A percentile compares a stretch with the other conserved stretches of the same genome.
Evolutionary conservation across 2,113 vertebrate genomes (phyloP).

Genomic region (Verasper variegatus): DNA sequence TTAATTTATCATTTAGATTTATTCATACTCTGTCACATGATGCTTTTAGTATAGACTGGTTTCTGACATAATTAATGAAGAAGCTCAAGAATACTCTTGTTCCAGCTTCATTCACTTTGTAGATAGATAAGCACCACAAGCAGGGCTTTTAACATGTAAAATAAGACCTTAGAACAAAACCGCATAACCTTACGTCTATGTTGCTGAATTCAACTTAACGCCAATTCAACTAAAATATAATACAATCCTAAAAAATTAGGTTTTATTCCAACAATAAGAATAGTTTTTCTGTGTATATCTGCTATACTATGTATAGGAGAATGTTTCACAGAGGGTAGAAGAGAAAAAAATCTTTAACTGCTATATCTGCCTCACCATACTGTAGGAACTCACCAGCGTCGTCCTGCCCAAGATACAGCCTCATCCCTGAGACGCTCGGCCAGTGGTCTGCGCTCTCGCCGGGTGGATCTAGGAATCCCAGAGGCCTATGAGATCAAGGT

Average conservation of each 20-base stretch:
- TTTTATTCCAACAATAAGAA: not conserved
- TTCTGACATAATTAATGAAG: not conserved
- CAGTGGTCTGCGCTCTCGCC: slow-evolving; percentile 83
- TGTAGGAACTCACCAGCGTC: slow-evolving; percentile 87
- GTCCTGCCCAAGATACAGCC: slow-evolving; percentile 82
- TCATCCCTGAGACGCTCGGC: slow-evolving; percentile 83
- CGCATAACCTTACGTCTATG: not conserved
- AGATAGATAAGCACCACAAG: not conserved
- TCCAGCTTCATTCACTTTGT: not conserved
- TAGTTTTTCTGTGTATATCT: not conserved
- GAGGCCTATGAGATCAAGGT: slow-evolving; percentile 96
- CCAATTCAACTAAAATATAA: not conserved
- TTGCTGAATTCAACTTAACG: not conserved
- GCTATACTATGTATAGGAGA: not conserved
- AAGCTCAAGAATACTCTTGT: not conserved
- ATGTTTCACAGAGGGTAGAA: not conserved
- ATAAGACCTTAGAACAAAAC: not conserved
- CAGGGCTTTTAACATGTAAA: not conserved
- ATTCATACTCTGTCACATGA: not conserved
- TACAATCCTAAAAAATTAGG: not conserved
- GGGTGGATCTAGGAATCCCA: slow-evolving; percentile 88
- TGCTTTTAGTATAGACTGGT: slow-evolving; percentile 1
- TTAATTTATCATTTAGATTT: slow-evolving; percentile 8
- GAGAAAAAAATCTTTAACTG: not conserved
- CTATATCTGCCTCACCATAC: slow-evolving; percentile 19